Percentiles rank a stretch among this genome's conserved stretches.
These are phyloP conservation scores for Carassius gibelio DNA, from an alignment of 2,113 vertebrate species.

Conservation along the genomic window DNA sequence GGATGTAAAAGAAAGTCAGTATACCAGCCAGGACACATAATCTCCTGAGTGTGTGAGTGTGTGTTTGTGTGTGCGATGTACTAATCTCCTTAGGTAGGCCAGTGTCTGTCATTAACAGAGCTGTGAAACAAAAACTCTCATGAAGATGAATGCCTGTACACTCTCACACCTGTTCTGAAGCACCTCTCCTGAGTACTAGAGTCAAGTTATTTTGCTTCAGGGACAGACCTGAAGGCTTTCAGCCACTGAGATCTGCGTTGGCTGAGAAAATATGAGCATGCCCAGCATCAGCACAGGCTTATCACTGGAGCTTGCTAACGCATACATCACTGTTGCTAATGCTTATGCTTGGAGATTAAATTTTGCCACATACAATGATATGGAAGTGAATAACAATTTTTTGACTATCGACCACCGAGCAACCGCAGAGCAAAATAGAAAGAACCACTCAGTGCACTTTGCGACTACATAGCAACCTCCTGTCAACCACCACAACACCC, in stretches of 20 bases:
- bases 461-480: too few species aligned
- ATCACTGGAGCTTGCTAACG: neutral
- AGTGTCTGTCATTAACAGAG: constrained; percentile 57
- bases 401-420: neutral
- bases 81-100: constrained; percentile 76
- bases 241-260: constrained; percentile 23
- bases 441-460: neutral
- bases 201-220: constrained; percentile 46
- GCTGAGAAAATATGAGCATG: constrained; percentile 37
- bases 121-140: constrained; percentile 58
- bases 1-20: neutral
- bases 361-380: neutral
- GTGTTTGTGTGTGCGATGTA: constrained; percentile 24
- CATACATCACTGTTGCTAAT: constrained; percentile 3
- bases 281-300: constrained; percentile 16
- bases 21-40: constrained; percentile 17
- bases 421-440: neutral
- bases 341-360: neutral
- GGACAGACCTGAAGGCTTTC: constrained; percentile 40
- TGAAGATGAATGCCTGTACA: constrained; percentile 52
- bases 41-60: constrained; percentile 14
- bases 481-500: too few species aligned
- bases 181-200: constrained; percentile 42
- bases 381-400: neutral
- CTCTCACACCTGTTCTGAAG: constrained; percentile 54